These are phyloP conservation scores for Trisateles emortualis DNA, from an alignment of 2,888 invertebrate genomes.

Conservation along the genomic window DNA sequence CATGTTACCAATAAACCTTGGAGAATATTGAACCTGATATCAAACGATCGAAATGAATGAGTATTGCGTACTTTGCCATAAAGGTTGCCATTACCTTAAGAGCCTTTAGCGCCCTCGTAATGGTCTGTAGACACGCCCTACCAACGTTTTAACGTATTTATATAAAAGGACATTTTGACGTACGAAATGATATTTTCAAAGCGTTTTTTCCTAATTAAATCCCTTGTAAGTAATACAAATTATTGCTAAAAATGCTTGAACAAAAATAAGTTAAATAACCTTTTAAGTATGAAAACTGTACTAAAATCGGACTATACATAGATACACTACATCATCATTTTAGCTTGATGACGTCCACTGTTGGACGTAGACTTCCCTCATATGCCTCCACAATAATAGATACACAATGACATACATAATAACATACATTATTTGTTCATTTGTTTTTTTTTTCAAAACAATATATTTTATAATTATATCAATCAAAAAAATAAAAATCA, in stretches of 20 bases:
- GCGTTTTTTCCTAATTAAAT: not conserved
- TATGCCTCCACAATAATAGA: no score
- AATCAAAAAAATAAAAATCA: no score
- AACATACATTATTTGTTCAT: no score
- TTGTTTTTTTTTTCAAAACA: no score
- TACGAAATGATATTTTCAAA: slow-evolving; percentile 5
- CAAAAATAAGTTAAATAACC: not conserved
- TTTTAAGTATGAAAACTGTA: no score
- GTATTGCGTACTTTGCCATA: slow-evolving; percentile 4
- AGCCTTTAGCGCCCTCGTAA: slow-evolving; percentile 19
- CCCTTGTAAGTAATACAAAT: no score
- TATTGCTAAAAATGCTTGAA: not conserved
- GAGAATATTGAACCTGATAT: slow-evolving; percentile 21
- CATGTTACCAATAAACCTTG: slow-evolving; percentile 11
- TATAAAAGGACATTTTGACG: slow-evolving; percentile 15
- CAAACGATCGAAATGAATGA: slow-evolving; percentile 13
- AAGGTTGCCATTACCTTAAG: slow-evolving; percentile 20
- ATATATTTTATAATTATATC: no score
- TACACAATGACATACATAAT: no score
- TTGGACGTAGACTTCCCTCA: no score
- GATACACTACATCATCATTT: no score
- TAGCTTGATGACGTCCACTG: no score
- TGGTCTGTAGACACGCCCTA: slow-evolving; percentile 13
- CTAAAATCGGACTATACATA: no score
- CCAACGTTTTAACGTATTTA: slow-evolving; percentile 23